Evolutionary conservation across 2,888 invertebrate species (phyloP).

Genomic region (Pyralis farinalis): DNA sequence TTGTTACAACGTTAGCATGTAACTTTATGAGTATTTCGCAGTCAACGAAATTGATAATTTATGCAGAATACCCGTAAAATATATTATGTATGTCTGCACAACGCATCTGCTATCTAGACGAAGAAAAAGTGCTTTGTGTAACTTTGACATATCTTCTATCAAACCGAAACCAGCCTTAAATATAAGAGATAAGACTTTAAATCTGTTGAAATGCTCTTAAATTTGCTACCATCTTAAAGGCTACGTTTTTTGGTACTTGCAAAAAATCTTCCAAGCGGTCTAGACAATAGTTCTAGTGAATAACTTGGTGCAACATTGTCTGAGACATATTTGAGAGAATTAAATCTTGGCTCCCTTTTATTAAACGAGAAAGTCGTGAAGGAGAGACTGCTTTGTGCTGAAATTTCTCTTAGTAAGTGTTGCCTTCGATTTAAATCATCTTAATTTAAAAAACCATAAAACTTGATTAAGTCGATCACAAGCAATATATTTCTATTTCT

Average conservation of each 20-base stretch:
- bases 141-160: slow-evolving; percentile 12
- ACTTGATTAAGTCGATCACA: too few relatives aligned
- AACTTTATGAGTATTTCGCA: too few relatives aligned
- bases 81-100: slow-evolving; percentile 18
- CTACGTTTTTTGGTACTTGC: slow-evolving; percentile 3
- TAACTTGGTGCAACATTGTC: neutral
- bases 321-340: neutral
- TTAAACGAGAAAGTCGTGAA: too few relatives aligned
- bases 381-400: too few relatives aligned
- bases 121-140: slow-evolving; percentile 23
- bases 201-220: slow-evolving; percentile 1
- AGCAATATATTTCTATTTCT: too few relatives aligned
- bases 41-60: too few relatives aligned
- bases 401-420: too few relatives aligned
- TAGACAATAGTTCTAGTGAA: neutral
- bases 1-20: too few relatives aligned
- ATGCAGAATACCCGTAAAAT: too few relatives aligned
- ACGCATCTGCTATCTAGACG: slow-evolving; percentile 27
- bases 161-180: slow-evolving; percentile 17
- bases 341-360: too few relatives aligned
- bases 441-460: too few relatives aligned
- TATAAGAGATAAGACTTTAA: slow-evolving; percentile 12
- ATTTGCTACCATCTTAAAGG: slow-evolving; percentile 6
- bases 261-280: neutral
- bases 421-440: too few relatives aligned